A percentile compares a stretch with the other conserved stretches of the same genome.
Conservation (phyloP, 2,113 vertebrate genomes). For the Megaceryle maxima region DNA sequence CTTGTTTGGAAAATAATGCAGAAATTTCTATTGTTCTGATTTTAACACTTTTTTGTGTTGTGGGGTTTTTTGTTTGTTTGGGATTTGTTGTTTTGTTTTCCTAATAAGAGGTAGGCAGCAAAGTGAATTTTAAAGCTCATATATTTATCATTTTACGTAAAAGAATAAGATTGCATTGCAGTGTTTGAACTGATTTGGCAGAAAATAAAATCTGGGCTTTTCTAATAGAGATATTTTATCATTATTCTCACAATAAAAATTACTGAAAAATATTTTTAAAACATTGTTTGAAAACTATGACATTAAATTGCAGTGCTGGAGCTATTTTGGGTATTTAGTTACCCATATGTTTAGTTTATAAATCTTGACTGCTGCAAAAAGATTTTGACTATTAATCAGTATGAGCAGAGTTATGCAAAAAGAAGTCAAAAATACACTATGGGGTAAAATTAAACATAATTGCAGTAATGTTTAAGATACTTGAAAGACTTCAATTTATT, state of each 20-base stretch:
- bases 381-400: neutral
- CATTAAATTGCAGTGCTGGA: neutral
- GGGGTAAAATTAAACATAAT: neutral
- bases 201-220: neutral
- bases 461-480: neutral
- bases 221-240: slow-evolving; percentile 8
- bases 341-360: neutral
- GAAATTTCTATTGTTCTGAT: neutral
- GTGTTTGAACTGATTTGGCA: neutral
- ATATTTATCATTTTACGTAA: neutral
- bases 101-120: neutral
- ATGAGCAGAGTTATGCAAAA: neutral
- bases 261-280: neutral
- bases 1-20: neutral
- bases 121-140: neutral
- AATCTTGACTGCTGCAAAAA: neutral
- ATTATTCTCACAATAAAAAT: neutral
- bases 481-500: neutral
- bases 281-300: neutral
- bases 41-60: neutral
- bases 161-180: neutral
- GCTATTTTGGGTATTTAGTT: neutral
- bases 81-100: no score
- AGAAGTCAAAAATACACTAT: neutral
- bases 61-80: no score